Evolutionary conservation across 2,797 vertebrate genomes (phyloP), one percentile per base, ranked within the genome.

Genomic region (Orestias chungarensis): DNA sequence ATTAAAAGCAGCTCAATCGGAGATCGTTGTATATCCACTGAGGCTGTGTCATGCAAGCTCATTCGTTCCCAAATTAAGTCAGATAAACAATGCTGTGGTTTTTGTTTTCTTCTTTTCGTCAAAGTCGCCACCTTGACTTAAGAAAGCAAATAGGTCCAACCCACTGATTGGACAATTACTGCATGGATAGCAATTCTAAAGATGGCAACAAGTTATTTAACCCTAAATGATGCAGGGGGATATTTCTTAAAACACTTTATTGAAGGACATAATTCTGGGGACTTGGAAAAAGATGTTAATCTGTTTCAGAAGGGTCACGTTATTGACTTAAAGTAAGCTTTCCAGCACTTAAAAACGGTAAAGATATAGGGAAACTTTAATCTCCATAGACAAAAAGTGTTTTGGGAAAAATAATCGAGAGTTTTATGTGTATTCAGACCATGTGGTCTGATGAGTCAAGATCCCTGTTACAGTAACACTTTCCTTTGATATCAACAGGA

Each of bases 1-100:
- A 74, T 82, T 79, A 68, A 61, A 31, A 70, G 70, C 43, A 23
- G 74, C 92, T 93, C 87, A 78, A 88, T 90, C 55, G 14, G 35
- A 62, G 9, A 55, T 74, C 68, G 70, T 78, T 67, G 71, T 79
- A 83, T 65, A 52, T 80, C 69, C 79, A 84, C 86, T 27, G 73
- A 40, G 85, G 86, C 81, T 66, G 66, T 69, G 68, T 70, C 66
- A 79, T 55, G 69, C 74, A 73, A 73, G 65, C 33, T 77, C 73
- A 66, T 38, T 68, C 31, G 1, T 20, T 55, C 67, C 68, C 23
- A 61, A 65, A 70, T 8, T 6, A 43, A 68, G 0, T 8, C 61
- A 29, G 50, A 43, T 42, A 76, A 68, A 73, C 55, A 40, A 23
- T 43, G 66, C n/a, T 9, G 6, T 25, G 43, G 0, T 5, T 49